phyloP scores from a whole-genome alignment of 35 echinoderm and acorn worm genomes.

The Acanthaster planci region DNA sequence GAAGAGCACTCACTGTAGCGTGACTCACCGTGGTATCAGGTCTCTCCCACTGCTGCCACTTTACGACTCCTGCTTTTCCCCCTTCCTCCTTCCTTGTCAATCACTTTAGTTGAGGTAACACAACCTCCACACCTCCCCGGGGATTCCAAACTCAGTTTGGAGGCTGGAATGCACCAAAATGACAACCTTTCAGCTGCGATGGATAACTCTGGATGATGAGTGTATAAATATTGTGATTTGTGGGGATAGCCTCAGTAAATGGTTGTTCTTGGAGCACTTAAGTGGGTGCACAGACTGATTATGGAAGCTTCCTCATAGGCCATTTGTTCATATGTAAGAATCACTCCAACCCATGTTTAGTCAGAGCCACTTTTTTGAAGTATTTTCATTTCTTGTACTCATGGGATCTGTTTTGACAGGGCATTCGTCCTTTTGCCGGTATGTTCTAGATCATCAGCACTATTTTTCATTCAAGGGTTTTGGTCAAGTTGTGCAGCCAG shows the following conservation, averaged over 20 bases:
- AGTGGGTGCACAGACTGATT: neutral
- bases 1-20: neutral
- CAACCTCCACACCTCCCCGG: neutral
- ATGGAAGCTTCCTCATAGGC: too few species aligned
- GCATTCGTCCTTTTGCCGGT: too few species aligned
- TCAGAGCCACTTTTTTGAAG: too few species aligned
- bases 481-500: too few species aligned
- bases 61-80: too few species aligned
- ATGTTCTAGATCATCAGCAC: too few species aligned
- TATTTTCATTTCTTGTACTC: too few species aligned
- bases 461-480: too few species aligned
- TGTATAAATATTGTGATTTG: constrained; percentile 21
- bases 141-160: neutral
- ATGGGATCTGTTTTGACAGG: too few species aligned
- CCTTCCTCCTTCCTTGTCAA: too few species aligned
- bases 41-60: constrained; percentile 16
- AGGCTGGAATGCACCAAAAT: constrained; percentile 8
- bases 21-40: constrained; percentile 14
- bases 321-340: too few species aligned
- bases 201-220: neutral
- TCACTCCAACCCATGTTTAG: too few species aligned
- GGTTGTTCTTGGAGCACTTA: constrained; percentile 17
- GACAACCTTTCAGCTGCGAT: neutral
- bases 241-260: neutral
- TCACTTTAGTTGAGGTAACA: neutral